A percentile compares a stretch with the other conserved stretches of the same genome.
Evolutionary conservation across 2,797 vertebrate genomes (phyloP).

Genomic region (Sitta carolinensis): DNA sequence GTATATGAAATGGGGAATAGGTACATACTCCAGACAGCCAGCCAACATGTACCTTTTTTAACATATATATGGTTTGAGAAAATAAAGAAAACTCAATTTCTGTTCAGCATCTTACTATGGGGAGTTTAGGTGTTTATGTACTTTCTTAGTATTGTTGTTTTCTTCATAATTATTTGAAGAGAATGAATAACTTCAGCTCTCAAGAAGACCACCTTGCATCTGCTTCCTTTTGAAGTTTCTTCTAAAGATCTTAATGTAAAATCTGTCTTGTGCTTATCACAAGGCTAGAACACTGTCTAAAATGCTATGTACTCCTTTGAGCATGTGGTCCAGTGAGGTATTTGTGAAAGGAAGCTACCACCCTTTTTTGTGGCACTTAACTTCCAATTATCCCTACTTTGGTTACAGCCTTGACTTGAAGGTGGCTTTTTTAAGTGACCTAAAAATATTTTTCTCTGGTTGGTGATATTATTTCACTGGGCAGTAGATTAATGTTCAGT

Average conservation of each 20-base stretch:
- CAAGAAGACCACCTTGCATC: neutral
- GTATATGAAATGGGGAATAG: neutral
- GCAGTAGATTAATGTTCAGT: neutral
- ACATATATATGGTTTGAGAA: neutral
- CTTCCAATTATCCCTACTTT: neutral
- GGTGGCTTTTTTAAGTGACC: neutral
- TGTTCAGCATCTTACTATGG: neutral
- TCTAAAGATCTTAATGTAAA: neutral
- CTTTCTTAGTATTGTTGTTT: neutral
- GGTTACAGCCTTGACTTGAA: neutral
- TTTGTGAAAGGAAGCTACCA: constrained; percentile 41
- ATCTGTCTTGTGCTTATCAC: neutral
- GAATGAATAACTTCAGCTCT: neutral
- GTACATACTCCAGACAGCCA: neutral
- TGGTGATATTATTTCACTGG: neutral
- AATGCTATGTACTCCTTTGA: neutral
- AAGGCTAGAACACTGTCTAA: neutral
- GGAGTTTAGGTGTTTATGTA: neutral
- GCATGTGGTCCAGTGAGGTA: neutral
- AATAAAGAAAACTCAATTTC: neutral
- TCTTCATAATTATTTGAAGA: neutral
- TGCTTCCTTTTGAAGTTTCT: neutral
- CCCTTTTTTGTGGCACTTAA: constrained; percentile 9
- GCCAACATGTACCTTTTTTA: neutral
- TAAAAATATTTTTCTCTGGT: constrained; percentile 2